Conservation (phyloP, 1,140 invertebrate genomes). For the Camponotus floridanus region DNA sequence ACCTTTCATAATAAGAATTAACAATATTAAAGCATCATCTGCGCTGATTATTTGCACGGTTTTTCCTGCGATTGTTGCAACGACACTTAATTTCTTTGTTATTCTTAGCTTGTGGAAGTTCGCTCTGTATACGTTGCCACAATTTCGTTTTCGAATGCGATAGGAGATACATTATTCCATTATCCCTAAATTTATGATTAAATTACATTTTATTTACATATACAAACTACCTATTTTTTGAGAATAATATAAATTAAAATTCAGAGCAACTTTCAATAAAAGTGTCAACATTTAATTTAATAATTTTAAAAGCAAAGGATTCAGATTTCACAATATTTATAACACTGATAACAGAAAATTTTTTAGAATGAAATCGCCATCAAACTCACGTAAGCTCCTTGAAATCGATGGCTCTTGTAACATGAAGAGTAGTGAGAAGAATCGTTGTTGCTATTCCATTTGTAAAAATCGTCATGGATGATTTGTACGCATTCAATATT, state of each 20-base stretch:
- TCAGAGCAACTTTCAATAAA: background rate
- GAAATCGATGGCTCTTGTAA: slow-evolving; percentile 74
- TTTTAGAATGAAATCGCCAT: background rate
- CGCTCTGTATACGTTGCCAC: slow-evolving; percentile 58
- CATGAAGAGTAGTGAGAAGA: slow-evolving; percentile 69
- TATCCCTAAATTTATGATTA: slow-evolving; percentile 67
- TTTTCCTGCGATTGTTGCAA: slow-evolving; percentile 59
- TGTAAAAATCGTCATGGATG: slow-evolving; percentile 62
- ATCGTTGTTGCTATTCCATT: slow-evolving; percentile 68
- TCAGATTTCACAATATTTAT: background rate
- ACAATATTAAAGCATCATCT: background rate
- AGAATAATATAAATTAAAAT: background rate
- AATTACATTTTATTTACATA: background rate
- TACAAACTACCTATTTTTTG: background rate
- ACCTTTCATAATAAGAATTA: background rate
- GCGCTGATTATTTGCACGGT: background rate
- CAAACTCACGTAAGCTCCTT: slow-evolving; percentile 67
- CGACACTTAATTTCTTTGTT: slow-evolving; percentile 12
- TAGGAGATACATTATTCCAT: slow-evolving; percentile 60
- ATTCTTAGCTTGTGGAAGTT: slow-evolving; percentile 60
- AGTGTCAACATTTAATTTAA: background rate
- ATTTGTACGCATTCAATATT: slow-evolving; percentile 62
- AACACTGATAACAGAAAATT: background rate
- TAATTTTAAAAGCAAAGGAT: background rate
- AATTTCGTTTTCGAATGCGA: slow-evolving; percentile 58